Conservation (phyloP, 2,888 invertebrate genomes). For the Eristalis pertinax region DNA sequence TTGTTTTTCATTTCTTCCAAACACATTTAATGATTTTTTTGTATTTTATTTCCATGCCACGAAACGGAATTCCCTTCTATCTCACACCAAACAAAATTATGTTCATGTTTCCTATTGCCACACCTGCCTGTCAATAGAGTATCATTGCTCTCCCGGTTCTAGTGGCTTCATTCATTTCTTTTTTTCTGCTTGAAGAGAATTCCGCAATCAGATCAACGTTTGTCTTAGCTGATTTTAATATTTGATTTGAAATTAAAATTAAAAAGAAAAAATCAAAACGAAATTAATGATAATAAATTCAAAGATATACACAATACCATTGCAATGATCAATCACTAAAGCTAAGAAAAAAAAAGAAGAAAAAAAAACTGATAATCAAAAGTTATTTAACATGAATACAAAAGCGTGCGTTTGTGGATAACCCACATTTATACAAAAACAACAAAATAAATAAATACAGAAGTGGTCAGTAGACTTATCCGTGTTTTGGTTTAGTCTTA, state of each 20-base stretch:
- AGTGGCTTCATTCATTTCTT: background rate
- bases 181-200: background rate
- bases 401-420: background rate
- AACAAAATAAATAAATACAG: background rate
- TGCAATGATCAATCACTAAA: background rate
- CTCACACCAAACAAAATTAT: background rate
- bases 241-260: background rate
- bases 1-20: background rate
- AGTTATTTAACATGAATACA: background rate
- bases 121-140: background rate
- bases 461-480: background rate
- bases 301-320: background rate
- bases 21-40: background rate
- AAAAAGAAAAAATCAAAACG: background rate
- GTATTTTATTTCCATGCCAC: background rate
- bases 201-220: background rate
- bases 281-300: background rate
- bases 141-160: background rate
- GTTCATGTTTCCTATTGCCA: background rate
- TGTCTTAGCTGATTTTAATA: background rate
- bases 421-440: background rate
- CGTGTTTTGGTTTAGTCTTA: background rate
- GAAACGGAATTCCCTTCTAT: background rate
- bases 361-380: background rate
- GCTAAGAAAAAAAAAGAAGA: background rate